A percentile compares a stretch with the other conserved stretches of the same genome.
Evolutionary conservation across 1,140 invertebrate species (phyloP).

Genomic region (Mactra quadrangularis): DNA sequence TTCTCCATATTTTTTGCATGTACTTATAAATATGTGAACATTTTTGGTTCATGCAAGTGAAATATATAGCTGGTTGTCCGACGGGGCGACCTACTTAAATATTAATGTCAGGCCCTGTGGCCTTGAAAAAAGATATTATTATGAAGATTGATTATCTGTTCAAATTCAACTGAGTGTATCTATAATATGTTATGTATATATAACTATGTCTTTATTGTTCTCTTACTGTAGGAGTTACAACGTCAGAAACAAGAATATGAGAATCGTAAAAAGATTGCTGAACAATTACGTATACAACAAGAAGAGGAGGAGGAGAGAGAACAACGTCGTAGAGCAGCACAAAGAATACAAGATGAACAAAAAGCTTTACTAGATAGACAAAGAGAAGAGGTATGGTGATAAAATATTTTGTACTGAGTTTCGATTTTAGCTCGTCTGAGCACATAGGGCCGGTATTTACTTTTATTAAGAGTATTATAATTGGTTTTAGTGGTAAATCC

Average conservation of each 20-base stretch:
- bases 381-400: constrained; percentile 22
- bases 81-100: no score
- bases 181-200: no score
- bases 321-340: constrained; percentile 45
- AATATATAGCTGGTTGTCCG: no score
- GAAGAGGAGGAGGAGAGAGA: constrained; percentile 57
- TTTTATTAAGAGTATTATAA: neutral
- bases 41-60: no score
- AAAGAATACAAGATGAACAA: constrained; percentile 58
- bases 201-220: no score
- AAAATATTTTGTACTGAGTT: neutral
- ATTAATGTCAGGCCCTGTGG: no score
- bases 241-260: constrained; percentile 60
- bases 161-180: no score
- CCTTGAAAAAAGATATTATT: no score
- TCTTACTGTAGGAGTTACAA: constrained; percentile 52
- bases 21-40: no score
- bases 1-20: no score
- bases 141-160: no score
- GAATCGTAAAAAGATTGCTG: constrained; percentile 54
- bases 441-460: neutral
- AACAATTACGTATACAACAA: constrained; percentile 54
- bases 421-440: neutral
- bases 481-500: no score
- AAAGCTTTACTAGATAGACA: constrained; percentile 43